phyloP scores from a whole-genome alignment of 2,888 invertebrate species.

The Drosophila lacicola region DNA sequence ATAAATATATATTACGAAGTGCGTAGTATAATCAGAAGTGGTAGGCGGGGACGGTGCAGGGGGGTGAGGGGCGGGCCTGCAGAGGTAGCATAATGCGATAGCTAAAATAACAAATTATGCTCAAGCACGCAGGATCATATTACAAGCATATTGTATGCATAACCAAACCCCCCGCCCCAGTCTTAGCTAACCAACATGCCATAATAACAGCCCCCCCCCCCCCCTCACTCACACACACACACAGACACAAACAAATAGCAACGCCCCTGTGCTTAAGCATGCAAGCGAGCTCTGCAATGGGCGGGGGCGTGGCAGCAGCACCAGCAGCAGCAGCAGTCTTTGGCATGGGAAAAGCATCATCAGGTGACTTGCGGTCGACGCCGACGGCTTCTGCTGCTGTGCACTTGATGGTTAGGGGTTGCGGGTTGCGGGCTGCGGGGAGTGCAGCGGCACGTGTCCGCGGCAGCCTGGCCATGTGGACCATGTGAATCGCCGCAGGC shows the following conservation, averaged over 20 bases:
- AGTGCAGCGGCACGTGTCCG: conserved; percentile 29
- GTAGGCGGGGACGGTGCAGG: neutral
- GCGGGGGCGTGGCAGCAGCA: conserved; percentile 29
- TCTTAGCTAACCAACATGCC: conserved; percentile 13
- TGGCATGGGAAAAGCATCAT: conserved; percentile 68
- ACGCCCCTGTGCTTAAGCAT: conserved; percentile 42
- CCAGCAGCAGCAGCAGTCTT: conserved; percentile 1
- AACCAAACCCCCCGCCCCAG: neutral
- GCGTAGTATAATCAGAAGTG: conserved; percentile 22
- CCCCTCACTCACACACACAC: neutral
- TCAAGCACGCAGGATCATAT: conserved; percentile 73
- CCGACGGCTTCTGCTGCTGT: conserved; percentile 12
- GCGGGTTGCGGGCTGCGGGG: neutral
- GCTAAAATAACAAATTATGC: conserved; percentile 77
- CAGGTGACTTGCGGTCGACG: conserved; percentile 63
- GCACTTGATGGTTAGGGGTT: conserved; percentile 23
- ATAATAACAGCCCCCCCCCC: neutral
- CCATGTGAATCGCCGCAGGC: conserved; percentile 53
- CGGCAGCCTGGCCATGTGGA: conserved; percentile 10
- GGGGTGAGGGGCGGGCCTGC: conserved; percentile 1
- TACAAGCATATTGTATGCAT: conserved; percentile 41
- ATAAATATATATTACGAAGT: conserved; percentile 4
- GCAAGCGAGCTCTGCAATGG: conserved; percentile 1
- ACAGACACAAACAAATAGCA: neutral
- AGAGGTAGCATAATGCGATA: conserved; percentile 57